phyloP scores from a whole-genome alignment of 1,140 invertebrate genomes.

The Macrosteles quadrilineatus region DNA sequence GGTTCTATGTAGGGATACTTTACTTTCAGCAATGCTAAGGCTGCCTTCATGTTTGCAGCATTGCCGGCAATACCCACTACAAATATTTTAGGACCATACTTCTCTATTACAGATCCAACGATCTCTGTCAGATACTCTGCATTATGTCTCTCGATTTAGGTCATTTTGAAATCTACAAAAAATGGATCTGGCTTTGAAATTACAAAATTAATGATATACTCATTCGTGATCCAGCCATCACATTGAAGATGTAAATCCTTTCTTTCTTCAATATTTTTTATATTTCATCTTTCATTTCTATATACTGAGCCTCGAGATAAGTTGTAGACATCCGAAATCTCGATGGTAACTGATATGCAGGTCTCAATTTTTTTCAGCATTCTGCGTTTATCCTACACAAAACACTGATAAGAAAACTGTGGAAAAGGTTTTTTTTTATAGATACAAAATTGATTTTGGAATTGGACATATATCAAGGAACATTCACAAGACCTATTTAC shows the following conservation, averaged over 20 bases:
- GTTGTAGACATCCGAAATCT: constrained; percentile 31
- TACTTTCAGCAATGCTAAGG: too few species aligned
- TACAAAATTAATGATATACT: constrained; percentile 46
- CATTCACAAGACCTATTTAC: too few species aligned
- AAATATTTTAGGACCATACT: constrained; percentile 43
- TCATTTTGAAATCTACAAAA: constrained; percentile 41
- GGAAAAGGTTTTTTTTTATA: too few species aligned
- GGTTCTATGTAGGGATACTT: too few species aligned
- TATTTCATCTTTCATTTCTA: constrained; percentile 27
- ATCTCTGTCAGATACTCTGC: constrained; percentile 39
- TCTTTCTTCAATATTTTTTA: not conserved
- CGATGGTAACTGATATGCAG: constrained; percentile 30
- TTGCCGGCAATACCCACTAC: constrained; percentile 44
- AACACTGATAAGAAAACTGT: too few species aligned
- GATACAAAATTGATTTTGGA: too few species aligned
- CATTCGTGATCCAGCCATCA: constrained; percentile 45
- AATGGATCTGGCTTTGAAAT: constrained; percentile 45
- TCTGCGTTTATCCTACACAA: too few species aligned
- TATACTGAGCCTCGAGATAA: constrained; percentile 37
- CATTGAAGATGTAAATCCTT: constrained; percentile 41
- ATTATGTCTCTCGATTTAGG: constrained; percentile 41
- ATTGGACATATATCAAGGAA: too few species aligned
- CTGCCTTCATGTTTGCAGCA: constrained; percentile 41
- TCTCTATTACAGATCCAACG: constrained; percentile 42
- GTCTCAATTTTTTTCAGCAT: constrained; percentile 30